These are phyloP conservation scores for Anorthoa munda DNA, from an alignment of 2,888 invertebrate species.

Conservation along the genomic window DNA sequence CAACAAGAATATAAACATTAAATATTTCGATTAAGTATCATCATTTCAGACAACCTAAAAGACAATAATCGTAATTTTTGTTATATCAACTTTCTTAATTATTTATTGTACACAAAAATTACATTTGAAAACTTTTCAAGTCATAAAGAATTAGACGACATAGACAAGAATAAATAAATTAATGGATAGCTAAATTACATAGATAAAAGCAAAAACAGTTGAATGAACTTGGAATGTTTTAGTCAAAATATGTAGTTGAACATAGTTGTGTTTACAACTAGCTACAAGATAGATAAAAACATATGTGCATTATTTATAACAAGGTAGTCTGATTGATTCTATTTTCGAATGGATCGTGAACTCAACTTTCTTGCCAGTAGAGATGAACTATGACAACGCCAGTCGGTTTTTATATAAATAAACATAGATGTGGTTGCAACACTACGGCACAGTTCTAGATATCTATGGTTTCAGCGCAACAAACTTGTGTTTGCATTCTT, in stretches of 20 bases:
- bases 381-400: slow-evolving; percentile 48
- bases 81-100: too few species aligned
- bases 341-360: slow-evolving; percentile 52
- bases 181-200: background rate
- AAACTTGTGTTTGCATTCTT: slow-evolving; percentile 10
- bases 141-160: too few species aligned
- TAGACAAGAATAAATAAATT: too few species aligned
- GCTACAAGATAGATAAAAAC: slow-evolving; percentile 37
- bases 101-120: too few species aligned
- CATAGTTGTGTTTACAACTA: slow-evolving; percentile 9
- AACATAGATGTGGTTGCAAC: slow-evolving; percentile 44
- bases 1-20: too few species aligned
- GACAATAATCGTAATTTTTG: too few species aligned
- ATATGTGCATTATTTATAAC: slow-evolving; percentile 55
- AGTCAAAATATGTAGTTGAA: slow-evolving; percentile 6
- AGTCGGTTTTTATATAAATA: slow-evolving; percentile 44
- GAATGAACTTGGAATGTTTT: slow-evolving; percentile 3
- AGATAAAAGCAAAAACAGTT: background rate
- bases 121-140: too few species aligned
- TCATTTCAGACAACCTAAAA: too few species aligned
- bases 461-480: slow-evolving; percentile 6
- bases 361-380: slow-evolving; percentile 52
- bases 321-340: slow-evolving; percentile 50
- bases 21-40: too few species aligned
- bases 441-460: slow-evolving; percentile 10